Base-by-base conservation (phyloP, 2,797 vertebrate genomes). In the Halcyon badia region DNA sequence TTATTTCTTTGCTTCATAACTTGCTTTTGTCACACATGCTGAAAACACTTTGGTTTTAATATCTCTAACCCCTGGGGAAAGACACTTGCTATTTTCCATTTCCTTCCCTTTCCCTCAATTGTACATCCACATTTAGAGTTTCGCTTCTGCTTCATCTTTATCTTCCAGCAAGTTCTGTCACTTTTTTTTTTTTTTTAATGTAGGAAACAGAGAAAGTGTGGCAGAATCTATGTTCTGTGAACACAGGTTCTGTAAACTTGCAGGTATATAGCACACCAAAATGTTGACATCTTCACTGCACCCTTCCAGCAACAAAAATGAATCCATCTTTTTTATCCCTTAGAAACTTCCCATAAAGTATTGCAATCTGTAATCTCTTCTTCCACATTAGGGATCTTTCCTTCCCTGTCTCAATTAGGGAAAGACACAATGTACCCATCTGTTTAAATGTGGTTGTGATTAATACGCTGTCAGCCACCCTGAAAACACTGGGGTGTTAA, bases 11-110 rank as follows among this genome's bases (percentile, higher is more conserved):
- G 33, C 73, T 51, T 96, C 78, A 62, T 90, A 48, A 73, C 78
- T 97, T 81, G 73, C 44, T 95, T 96, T 93, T 93, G 87, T 93
- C 76, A 85, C 49, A 72, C 39, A 81, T n/a, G 18, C 48, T 82
- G 66, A 82, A 92, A 78, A 93, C 54, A 56, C 73, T 94, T 96
- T 73, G 49, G 30, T 83, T 95, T 92, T 94, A 84, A 62, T 64
- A 83, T 35, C 64, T 73, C 69, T 80, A n/a, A 65, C 44, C 82
- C 35, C 66, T 31, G 44, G 64, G 80, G 61, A 95, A 80, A 95
- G 62, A 39, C 22, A 75, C 9, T 79, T 76, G 18, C 31, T 96
- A 75, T 96, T 94, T 97, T 91, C 72, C 31, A 94, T 92, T 97
- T 93, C 82, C 62, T 96, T 96, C 69, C 75, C 17, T 71, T 91